Evolutionary conservation across 1,140 invertebrate species (phyloP), one percentile per base, ranked within the genome.

Genomic region (Ylistrum balloti): DNA sequence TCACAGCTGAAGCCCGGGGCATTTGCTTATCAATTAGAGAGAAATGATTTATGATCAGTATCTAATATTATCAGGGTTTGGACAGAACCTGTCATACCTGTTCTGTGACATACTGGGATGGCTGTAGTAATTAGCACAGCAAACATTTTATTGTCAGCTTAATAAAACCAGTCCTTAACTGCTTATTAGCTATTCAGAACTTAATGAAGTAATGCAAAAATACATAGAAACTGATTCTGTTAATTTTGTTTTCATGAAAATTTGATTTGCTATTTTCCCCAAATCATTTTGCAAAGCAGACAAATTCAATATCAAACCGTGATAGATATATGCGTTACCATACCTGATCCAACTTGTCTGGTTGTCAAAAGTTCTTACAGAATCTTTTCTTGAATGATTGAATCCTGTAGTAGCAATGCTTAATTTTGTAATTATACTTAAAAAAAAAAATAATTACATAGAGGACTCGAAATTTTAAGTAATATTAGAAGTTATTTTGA

Each of bases 11-110:
- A 74, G 56, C 56, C 56, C 11, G 0, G 13, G 56, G 56, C 56
- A 74, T 74, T 74, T 74, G 56, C 56, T 74, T 74, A 74, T 74
- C 56, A 74, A 74, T 74, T 74, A 74, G 56, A 28, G 22, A 74
- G 56, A 74, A 28, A 74, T 74, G 56, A 74, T 74, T 74, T 74
- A 74, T 74, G 56, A 74, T 74, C 56, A 5, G 56, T 74, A 74
- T 74, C 56, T 74, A 74, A 74, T 74, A 74, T 74, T 74, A 74
- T 74, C 56, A 28, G 56, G n/a, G 5, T 3, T n/a, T 74, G 56
- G 56, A 74, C 56, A 74, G 9, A 74, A 74, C 56, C n/a, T 74
- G 56, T 74, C 56, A 74, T 74, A 74, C 56, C 56, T 74, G 17
- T 22, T 28, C 56, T 74, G 5, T 5, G 35, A 38, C 35, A 38